Evolutionary conservation across 1,140 invertebrate species (phyloP), one percentile per base, ranked within the genome.

Genomic region (Meloidogyne chitwoodi): DNA sequence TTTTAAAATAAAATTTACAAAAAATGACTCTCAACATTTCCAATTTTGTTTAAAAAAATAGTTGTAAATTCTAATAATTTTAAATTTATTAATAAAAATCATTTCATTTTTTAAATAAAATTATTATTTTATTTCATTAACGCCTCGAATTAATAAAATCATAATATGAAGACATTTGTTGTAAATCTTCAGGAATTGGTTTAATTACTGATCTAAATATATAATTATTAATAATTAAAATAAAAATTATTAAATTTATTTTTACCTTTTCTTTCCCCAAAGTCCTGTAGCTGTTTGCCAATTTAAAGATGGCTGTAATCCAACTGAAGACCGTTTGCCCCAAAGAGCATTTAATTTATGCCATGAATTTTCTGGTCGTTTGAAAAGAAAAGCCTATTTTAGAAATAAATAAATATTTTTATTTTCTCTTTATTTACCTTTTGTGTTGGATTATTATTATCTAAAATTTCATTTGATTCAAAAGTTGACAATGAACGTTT

Each of bases 251-350:
- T 29, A 14, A 1, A 19, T 16, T 44, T 11, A 41, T 41, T 19
- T 56, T 65, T 56, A 31, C 22, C 26, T 77, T 78, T 78, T 65
- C 38, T 79, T 79, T 34, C 78, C 78, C 78, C 79, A 79, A 12
- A 79, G 79, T 29, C 77, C 77, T 27, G 77, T 79, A 44, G 77
- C 78, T 24, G 61, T 61, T 68, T 79, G 68, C 78, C 78, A 79
- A 29, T 64, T 61, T 27, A 79, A 72, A 11, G 29, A 38, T 12
- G 78, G 26, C 11, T 29, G 31, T 24, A 62, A 38, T 0, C 31
- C 16, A 19, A 14, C 14, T 22, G 24, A 24, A 27, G 27, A 79
- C 70, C 77, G 64, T 69, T 79, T 77, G 0, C 77, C 77, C 77
- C 77, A 78, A 4, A 78, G 24, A 56, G 75, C 71, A 24, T 78